phyloP scores from a whole-genome alignment of 2,888 invertebrate species.

The Chrysolina haemoptera region DNA sequence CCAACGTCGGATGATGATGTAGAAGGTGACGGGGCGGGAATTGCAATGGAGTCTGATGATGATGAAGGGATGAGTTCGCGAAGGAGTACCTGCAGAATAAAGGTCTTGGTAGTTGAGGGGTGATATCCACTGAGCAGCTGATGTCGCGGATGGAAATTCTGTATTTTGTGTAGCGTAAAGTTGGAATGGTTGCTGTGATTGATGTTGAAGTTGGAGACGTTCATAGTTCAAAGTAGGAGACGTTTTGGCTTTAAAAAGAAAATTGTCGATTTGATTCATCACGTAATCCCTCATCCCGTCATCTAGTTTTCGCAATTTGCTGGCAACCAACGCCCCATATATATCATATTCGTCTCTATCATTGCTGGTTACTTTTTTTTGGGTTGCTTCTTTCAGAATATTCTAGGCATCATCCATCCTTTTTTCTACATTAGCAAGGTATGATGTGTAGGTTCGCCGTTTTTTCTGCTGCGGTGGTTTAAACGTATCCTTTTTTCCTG shows the following conservation, averaged over 20 bases:
- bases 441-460: neutral
- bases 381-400: constrained; percentile 4
- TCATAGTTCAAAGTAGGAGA: neutral
- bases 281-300: neutral
- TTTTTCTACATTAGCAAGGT: constrained; percentile 1
- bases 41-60: neutral
- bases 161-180: neutral
- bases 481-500: neutral
- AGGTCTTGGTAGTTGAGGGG: neutral
- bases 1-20: neutral
- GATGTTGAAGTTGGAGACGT: neutral
- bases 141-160: neutral
- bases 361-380: neutral
- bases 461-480: neutral
- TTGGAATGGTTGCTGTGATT: neutral
- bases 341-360: neutral
- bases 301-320: neutral
- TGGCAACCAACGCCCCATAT: neutral
- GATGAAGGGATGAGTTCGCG: neutral
- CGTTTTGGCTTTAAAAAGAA: neutral
- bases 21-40: neutral
- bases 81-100: neutral
- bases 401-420: constrained; percentile 9
- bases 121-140: neutral
- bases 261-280: neutral